phyloP scores from a whole-genome alignment of 2,888 invertebrate species.

The Physocephala rufipes region DNA sequence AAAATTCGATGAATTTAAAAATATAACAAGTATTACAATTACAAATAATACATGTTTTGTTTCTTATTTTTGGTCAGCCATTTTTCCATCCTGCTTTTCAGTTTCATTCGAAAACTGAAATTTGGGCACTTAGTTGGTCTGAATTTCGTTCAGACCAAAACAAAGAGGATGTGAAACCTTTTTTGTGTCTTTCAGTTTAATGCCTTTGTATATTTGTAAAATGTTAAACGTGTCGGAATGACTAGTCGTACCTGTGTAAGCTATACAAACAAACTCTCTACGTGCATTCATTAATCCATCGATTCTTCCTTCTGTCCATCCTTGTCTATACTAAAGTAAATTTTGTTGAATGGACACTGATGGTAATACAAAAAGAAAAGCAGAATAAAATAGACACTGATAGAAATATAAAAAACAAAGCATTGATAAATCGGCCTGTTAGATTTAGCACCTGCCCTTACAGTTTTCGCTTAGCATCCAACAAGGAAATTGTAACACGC shows the following conservation, averaged over 20 bases:
- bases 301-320: not conserved
- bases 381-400: slow-evolving; percentile 11
- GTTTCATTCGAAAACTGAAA: slow-evolving; percentile 6
- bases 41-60: no score
- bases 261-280: not conserved
- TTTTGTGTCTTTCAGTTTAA: slow-evolving; percentile 16
- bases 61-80: no score
- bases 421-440: slow-evolving; percentile 10
- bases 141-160: not conserved
- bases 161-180: not conserved
- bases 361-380: not conserved
- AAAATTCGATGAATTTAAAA: no score
- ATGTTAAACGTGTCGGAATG: no score
- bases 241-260: no score
- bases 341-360: not conserved
- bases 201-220: not conserved
- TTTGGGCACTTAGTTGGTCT: slow-evolving; percentile 29
- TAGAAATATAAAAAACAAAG: slow-evolving; percentile 5
- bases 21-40: no score
- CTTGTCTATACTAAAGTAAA: not conserved
- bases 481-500: slow-evolving; percentile 4
- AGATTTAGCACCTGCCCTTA: slow-evolving; percentile 34
- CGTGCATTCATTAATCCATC: slow-evolving; percentile 1
- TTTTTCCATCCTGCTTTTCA: no score
- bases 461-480: not conserved